Percentiles rank a stretch among this genome's conserved stretches.
phyloP scores from a whole-genome alignment of 2,113 vertebrate species.

The Rhea americana region DNA sequence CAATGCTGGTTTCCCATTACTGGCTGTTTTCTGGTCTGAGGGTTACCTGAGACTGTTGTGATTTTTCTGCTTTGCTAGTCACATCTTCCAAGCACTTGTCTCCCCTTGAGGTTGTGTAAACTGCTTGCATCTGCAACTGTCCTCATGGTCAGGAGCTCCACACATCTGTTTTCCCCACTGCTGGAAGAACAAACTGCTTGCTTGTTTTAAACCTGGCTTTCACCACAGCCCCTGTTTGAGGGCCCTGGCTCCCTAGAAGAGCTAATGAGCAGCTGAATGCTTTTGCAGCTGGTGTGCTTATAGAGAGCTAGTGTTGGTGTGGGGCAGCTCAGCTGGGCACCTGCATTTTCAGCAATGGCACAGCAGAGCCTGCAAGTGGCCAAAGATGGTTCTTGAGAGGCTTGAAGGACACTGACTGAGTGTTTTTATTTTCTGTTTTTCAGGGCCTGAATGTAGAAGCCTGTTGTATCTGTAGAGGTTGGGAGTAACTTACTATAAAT shows the following conservation, averaged over 20 bases:
- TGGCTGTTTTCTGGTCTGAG: neutral
- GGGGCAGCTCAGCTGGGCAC: neutral
- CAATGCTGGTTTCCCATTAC: neutral
- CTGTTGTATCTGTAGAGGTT: too few relatives aligned
- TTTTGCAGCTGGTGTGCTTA: neutral
- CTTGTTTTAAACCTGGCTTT: neutral
- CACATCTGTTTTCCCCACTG: neutral
- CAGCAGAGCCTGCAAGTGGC: neutral
- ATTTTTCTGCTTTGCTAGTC: neutral
- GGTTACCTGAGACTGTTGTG: neutral
- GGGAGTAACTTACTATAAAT: too few relatives aligned
- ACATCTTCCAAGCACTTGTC: neutral
- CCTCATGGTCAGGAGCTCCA: accelerated
- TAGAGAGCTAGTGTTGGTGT: neutral
- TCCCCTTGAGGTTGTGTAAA: neutral
- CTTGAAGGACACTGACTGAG: neutral
- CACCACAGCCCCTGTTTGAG: accelerated
- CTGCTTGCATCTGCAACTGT: accelerated
- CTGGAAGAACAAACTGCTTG: neutral
- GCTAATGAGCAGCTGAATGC: neutral
- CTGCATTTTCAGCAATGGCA: neutral
- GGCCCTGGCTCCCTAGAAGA: neutral
- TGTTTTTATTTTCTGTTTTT: neutral
- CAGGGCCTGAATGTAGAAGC: too few relatives aligned
- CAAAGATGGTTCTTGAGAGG: neutral